These are phyloP conservation scores for Lepus townsendii DNA, from an alignment of 2,797 vertebrate genomes.

Conservation along the genomic window DNA sequence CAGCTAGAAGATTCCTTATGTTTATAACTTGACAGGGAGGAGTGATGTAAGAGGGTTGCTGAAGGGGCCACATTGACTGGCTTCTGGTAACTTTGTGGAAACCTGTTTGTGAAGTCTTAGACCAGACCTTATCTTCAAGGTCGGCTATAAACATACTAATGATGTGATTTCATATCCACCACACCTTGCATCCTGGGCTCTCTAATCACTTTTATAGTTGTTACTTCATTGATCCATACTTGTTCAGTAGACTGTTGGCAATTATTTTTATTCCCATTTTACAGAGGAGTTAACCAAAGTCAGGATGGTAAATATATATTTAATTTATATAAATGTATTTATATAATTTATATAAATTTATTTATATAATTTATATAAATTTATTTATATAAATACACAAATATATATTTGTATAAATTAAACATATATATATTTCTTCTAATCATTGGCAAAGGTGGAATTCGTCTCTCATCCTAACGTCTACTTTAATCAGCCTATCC, in stretches of 20 bases:
- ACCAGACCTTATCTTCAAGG: slow-evolving; percentile 52
- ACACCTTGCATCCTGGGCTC: slow-evolving; percentile 61
- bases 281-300: slow-evolving; percentile 63
- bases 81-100: slow-evolving; percentile 36
- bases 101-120: slow-evolving; percentile 35
- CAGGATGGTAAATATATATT: neutral
- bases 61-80: neutral
- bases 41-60: neutral
- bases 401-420: too few relatives aligned
- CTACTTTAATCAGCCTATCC: neutral
- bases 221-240: slow-evolving; percentile 11
- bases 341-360: too few relatives aligned
- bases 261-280: slow-evolving; percentile 58
- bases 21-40: slow-evolving; percentile 1
- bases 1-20: neutral
- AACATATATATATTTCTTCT: neutral
- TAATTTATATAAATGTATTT: too few relatives aligned
- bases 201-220: slow-evolving; percentile 60
- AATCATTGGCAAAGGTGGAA: slow-evolving; percentile 15
- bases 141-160: slow-evolving; percentile 63
- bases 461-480: neutral
- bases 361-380: too few relatives aligned
- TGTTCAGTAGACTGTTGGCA: slow-evolving; percentile 51
- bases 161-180: slow-evolving; percentile 38
- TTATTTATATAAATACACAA: too few relatives aligned